Percentiles rank a stretch among this genome's conserved stretches.
Evolutionary conservation across 2,888 invertebrate genomes (phyloP).

Genomic region (Nomada fucata): DNA sequence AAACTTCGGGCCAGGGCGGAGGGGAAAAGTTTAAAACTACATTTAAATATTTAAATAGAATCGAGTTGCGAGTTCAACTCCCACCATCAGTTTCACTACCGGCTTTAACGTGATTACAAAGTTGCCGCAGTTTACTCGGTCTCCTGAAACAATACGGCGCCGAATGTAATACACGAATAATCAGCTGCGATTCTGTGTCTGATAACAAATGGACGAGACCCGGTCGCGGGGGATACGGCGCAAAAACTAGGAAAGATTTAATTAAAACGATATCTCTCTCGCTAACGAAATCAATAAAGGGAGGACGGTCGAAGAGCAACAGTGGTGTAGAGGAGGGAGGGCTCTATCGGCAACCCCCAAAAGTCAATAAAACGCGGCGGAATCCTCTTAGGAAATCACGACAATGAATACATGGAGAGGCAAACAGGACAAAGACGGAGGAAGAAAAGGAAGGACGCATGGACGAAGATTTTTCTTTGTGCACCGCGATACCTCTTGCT

Average conservation of each 20-base stretch:
- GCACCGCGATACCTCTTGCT: constrained; percentile 25
- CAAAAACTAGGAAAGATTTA: constrained; percentile 15
- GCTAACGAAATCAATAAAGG: constrained; percentile 15
- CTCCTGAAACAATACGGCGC: constrained; percentile 38
- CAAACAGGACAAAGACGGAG: background rate
- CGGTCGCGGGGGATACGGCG: background rate
- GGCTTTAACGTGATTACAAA: constrained; percentile 54
- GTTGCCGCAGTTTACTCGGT: constrained; percentile 45
- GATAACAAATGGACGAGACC: background rate
- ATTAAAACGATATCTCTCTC: constrained; percentile 33
- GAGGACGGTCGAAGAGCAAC: background rate
- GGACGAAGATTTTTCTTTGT: constrained; percentile 25
- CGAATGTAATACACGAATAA: constrained; percentile 45
- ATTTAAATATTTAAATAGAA: constrained; percentile 58
- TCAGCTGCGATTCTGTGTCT: constrained; percentile 20
- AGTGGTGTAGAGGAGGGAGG: background rate
- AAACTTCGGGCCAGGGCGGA: constrained; percentile 10
- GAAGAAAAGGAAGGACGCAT: background rate
- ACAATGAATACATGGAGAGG: constrained; percentile 28
- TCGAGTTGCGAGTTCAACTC: constrained; percentile 45
- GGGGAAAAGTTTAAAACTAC: constrained; percentile 38
- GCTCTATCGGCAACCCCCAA: background rate
- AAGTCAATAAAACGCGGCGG: constrained; percentile 19
- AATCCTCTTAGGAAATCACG: constrained; percentile 32
- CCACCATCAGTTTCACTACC: constrained; percentile 51